phyloP scores from a whole-genome alignment of 1,140 invertebrate species.

The Batillaria attramentaria region DNA sequence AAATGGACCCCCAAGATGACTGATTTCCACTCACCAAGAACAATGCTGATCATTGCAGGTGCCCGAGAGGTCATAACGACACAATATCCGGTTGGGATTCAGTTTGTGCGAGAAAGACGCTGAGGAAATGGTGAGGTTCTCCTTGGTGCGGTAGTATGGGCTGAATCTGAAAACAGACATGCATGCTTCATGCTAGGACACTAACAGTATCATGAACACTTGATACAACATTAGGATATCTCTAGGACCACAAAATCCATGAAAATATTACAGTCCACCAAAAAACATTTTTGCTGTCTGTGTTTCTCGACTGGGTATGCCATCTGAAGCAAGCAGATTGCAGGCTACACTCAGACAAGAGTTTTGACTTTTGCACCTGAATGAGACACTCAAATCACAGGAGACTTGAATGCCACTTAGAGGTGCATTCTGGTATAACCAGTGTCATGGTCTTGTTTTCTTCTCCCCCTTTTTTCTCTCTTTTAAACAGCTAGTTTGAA shows the following conservation, averaged over 20 bases:
- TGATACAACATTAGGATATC: too few relatives aligned
- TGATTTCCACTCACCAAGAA: constrained; percentile 49
- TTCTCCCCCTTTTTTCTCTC: too few relatives aligned
- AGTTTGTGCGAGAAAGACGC: constrained; percentile 57
- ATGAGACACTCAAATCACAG: constrained; percentile 14
- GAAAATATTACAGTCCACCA: too few relatives aligned
- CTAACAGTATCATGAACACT: too few relatives aligned
- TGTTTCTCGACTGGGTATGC: background rate
- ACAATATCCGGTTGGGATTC: constrained; percentile 55
- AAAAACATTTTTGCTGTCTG: background rate
- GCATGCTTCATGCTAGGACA: too few relatives aligned
- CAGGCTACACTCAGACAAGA: background rate
- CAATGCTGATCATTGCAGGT: constrained; percentile 66
- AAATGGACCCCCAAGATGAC: background rate
- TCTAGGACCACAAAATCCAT: too few relatives aligned
- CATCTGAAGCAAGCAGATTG: background rate
- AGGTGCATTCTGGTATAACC: constrained; percentile 2
- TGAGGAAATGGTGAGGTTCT: constrained; percentile 48
- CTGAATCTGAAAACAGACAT: constrained; percentile 49
- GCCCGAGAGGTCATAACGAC: constrained; percentile 61
- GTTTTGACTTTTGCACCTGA: background rate
- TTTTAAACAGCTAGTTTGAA: too few relatives aligned
- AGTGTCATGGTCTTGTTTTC: too few relatives aligned
- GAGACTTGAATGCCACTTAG: constrained; percentile 9
- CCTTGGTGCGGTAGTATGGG: constrained; percentile 58